phyloP scores from a whole-genome alignment of 2,888 invertebrate species.

The Melanostoma scalare region DNA sequence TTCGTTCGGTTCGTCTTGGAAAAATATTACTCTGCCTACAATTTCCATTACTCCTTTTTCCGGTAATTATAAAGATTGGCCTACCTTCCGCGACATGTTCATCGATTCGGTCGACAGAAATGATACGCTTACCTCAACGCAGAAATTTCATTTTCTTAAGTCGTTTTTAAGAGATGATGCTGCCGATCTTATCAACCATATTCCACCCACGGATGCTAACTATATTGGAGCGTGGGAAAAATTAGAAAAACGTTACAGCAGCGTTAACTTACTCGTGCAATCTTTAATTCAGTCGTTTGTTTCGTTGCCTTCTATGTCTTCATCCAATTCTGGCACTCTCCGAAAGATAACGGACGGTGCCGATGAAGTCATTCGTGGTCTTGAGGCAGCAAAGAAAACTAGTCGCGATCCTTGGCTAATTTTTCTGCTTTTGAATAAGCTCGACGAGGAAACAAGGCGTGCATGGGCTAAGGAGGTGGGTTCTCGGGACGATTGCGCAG shows the following conservation, averaged over 20 bases:
- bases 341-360: slow-evolving; percentile 2
- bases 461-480: slow-evolving; percentile 14
- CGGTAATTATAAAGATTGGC: slow-evolving; percentile 34
- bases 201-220: slow-evolving; percentile 51
- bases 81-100: slow-evolving; percentile 22
- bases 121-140: not conserved
- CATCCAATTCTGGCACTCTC: slow-evolving; percentile 3
- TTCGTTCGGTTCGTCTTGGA: not conserved
- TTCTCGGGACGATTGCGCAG: slow-evolving; percentile 26
- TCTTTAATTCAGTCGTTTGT: slow-evolving; percentile 54
- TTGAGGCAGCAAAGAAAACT: slow-evolving; percentile 7
- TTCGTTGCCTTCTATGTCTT: slow-evolving; percentile 3
- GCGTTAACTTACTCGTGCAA: slow-evolving; percentile 22
- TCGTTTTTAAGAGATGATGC: slow-evolving; percentile 45
- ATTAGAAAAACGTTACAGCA: slow-evolving; percentile 33
- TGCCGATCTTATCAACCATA: slow-evolving; percentile 54
- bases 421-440: slow-evolving; percentile 16
- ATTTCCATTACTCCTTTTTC: slow-evolving; percentile 7
- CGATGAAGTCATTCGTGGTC: slow-evolving; percentile 4
- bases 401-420: slow-evolving; percentile 20
- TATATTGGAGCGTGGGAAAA: slow-evolving; percentile 48
- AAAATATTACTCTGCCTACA: slow-evolving; percentile 1
- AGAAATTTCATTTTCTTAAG: slow-evolving; percentile 11
- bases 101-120: not conserved
- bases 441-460: slow-evolving; percentile 10